Conservation (phyloP, 2,113 vertebrate genomes). For the Paralichthys olivaceus region DNA sequence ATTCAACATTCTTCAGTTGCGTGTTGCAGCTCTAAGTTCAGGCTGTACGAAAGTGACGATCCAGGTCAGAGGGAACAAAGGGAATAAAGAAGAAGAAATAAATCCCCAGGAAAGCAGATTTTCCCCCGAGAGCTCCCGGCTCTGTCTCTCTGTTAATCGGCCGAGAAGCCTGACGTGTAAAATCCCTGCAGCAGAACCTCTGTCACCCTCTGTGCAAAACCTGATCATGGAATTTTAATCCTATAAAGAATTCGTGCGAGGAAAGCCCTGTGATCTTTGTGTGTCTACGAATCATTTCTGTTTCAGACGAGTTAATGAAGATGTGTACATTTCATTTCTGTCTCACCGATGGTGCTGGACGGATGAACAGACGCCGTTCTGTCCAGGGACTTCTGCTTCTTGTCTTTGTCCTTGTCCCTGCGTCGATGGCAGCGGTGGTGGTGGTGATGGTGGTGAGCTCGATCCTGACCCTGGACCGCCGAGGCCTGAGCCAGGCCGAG, state of each 20-base stretch:
- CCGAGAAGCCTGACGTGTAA: constrained; percentile 10
- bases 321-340: constrained; percentile 13
- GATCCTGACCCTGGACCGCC: constrained; percentile 74
- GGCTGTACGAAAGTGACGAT: too few species aligned
- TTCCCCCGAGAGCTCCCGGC: constrained; percentile 31
- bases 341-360: constrained; percentile 83
- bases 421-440: constrained; percentile 91
- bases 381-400: constrained; percentile 91
- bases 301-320: too few species aligned
- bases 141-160: constrained; percentile 35
- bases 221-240: constrained; percentile 69
- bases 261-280: too few species aligned
- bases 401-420: constrained; percentile 91
- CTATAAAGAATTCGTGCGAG: constrained; percentile 20
- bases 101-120: constrained; percentile 53
- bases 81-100: too few species aligned
- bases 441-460: constrained; percentile 82
- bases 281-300: too few species aligned
- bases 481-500: constrained; percentile 64
- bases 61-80: too few species aligned
- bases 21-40: too few species aligned
- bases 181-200: constrained; percentile 45
- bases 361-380: constrained; percentile 81
- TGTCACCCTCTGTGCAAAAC: constrained; percentile 58
- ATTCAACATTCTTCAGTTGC: too few species aligned